A percentile compares a stretch with the other conserved stretches of the same genome.
Evolutionary conservation across 92 coral and sea anemone genomes (phyloP).

Genomic region (Porites rus): DNA sequence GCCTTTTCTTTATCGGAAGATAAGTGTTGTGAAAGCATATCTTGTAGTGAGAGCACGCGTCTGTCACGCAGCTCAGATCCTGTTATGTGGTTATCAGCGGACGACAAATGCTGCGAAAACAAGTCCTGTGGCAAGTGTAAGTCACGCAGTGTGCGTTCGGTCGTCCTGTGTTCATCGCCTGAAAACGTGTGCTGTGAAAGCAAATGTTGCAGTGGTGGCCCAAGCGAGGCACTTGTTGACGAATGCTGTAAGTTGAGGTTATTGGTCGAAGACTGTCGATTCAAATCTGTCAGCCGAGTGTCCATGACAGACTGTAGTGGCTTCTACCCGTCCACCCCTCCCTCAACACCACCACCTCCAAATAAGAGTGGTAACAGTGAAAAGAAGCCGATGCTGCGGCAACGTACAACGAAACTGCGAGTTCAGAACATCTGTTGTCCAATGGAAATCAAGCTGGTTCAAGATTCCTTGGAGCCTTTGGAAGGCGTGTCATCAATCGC

Average conservation of each 20-base stretch:
- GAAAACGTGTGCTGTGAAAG: slow-evolving; percentile 20
- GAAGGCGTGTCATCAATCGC: slow-evolving; percentile 83
- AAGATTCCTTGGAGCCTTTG: slow-evolving; percentile 79
- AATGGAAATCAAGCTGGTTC: slow-evolving; percentile 88
- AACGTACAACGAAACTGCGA: slow-evolving; percentile 88
- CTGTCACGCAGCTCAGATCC: neutral
- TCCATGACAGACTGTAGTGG: slow-evolving; percentile 43
- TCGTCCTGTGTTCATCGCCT: neutral
- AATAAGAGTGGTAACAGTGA: neutral
- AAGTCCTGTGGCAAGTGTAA: neutral
- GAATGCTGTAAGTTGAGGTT: neutral
- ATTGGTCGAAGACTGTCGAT: neutral
- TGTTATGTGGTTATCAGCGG: neutral
- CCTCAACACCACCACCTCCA: slow-evolving; percentile 4
- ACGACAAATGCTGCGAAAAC: slow-evolving; percentile 13
- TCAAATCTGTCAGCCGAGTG: slow-evolving; percentile 10
- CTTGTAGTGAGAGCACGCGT: neutral
- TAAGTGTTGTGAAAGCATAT: too few species aligned
- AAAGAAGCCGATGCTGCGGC: slow-evolving; percentile 7
- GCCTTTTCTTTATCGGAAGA: neutral
- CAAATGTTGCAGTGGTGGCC: neutral
- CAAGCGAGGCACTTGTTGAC: neutral
- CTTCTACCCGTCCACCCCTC: slow-evolving; percentile 28
- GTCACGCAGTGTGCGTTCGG: neutral
- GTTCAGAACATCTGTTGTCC: slow-evolving; percentile 97